Base-by-base conservation (phyloP, 2,888 invertebrate genomes). In the Lasioglossum morio region DNA sequence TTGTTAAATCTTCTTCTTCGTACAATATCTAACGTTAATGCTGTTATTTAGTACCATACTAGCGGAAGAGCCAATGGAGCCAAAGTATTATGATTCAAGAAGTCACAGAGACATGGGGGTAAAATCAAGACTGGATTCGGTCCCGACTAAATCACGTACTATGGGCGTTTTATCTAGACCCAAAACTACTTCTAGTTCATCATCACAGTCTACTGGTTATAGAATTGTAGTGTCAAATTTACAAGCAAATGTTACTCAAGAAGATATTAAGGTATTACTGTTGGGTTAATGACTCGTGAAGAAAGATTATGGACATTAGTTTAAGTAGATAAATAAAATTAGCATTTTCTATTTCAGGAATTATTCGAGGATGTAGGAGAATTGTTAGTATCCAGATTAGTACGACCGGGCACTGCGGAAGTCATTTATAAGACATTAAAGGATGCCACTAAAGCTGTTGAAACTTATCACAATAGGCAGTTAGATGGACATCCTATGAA, bases 401-500 rank as follows among this genome's bases (percentile, higher is more conserved):
- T 98, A 23, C 97, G 98, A 72, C 97, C 98, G 0, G 99, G 99
- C 1, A 97, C 97, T 3, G 99, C 99, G 0, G 99, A 99, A 96
- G 98, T 99, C 1, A 98, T 98, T 90, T 99, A 98, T 95, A 97
- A 97, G 93, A 97, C 97, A 72, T 96, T 98, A 89, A 97, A 97
- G 90, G 98, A 99, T 95, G 99, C 99, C 48, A 97, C 98, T 92
- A 97, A 97, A 94, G 99, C 99, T 2, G 98, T 99, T 4, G 98
- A 98, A 92, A 97, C 98, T 79, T 99, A 99, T 95, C 98, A 99
- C 94, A 98, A 99, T 95, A 96, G 99, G 77, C 98, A 98, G 94
- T 96, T 99, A 70, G 99, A 99, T 96, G 98, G 99, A 1, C 98
- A 98, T 93, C 98, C 98, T 7, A 98, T 98, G 98, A 98, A 98